These are phyloP conservation scores for Petromus typicus DNA, from an alignment of 2,113 vertebrate genomes.

Conservation along the genomic window DNA sequence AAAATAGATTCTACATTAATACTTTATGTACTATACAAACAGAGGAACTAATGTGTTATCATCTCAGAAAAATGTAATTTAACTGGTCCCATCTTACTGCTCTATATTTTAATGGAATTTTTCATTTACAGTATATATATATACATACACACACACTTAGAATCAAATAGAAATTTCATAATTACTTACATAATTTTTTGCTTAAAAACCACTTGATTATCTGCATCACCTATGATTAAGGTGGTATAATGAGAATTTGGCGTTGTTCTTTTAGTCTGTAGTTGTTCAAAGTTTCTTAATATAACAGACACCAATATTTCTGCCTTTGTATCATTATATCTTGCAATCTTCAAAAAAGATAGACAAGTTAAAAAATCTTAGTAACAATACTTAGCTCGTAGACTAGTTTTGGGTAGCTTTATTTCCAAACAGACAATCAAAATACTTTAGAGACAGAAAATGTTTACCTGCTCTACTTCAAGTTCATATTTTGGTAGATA, in stretches of 20 bases:
- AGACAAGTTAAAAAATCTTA: slow-evolving; percentile 64
- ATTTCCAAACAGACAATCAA: slow-evolving; percentile 37
- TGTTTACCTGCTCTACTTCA: slow-evolving; percentile 90
- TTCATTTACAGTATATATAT: slow-evolving; percentile 40
- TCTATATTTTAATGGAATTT: slow-evolving; percentile 1
- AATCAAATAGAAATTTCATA: slow-evolving; percentile 49
- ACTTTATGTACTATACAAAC: slow-evolving; percentile 9
- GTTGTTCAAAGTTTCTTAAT: slow-evolving; percentile 93
- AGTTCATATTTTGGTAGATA: slow-evolving; percentile 96
- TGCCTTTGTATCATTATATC: slow-evolving; percentile 89
- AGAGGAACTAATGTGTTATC: neutral
- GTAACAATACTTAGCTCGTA: slow-evolving; percentile 23
- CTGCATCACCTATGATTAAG: slow-evolving; percentile 93
- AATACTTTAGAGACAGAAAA: slow-evolving; percentile 52
- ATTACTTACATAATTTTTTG: slow-evolving; percentile 92
- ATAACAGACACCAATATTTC: slow-evolving; percentile 93
- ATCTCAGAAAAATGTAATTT: slow-evolving; percentile 36
- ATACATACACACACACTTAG: neutral
- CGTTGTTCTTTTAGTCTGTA: slow-evolving; percentile 93
- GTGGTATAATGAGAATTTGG: slow-evolving; percentile 92
- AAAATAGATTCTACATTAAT: slow-evolving; percentile 23
- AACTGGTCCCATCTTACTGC: slow-evolving; percentile 16
- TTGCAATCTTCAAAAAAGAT: slow-evolving; percentile 88
- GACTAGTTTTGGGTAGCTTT: neutral
- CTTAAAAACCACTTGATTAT: slow-evolving; percentile 93